Evolutionary conservation across 2,888 invertebrate species (phyloP).

Genomic region (Dexiosoma caninum): DNA sequence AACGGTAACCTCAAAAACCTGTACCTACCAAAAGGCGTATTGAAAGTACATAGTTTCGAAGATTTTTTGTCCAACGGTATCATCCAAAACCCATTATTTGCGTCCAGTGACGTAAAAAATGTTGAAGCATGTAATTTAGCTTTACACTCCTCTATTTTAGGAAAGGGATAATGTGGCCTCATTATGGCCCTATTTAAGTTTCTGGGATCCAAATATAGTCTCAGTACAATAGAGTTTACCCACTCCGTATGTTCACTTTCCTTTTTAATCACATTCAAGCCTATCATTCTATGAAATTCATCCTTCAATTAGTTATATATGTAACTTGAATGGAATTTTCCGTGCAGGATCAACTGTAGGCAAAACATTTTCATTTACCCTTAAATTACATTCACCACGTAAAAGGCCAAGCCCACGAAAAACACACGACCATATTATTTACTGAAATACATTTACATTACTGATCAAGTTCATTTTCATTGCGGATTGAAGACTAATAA

Average conservation of each 20-base stretch:
- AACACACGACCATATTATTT: constrained; percentile 38
- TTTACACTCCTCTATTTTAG: constrained; percentile 51
- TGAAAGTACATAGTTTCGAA: not conserved
- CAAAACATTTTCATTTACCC: constrained; percentile 8
- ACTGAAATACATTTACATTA: constrained; percentile 13
- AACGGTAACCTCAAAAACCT: not conserved
- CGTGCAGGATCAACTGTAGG: constrained; percentile 49
- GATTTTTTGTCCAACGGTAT: not conserved
- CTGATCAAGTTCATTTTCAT: constrained; percentile 1
- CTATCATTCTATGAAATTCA: constrained; percentile 44
- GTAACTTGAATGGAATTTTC: constrained; percentile 49
- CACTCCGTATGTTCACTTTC: not conserved
- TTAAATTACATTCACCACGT: constrained; percentile 35
- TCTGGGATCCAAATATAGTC: not conserved
- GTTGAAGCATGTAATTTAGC: not conserved
- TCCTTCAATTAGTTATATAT: constrained; percentile 24
- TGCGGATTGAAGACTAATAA: constrained; percentile 32
- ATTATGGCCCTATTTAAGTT: not conserved
- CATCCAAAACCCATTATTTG: not conserved
- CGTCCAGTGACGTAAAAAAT: not conserved
- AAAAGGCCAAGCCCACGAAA: constrained; percentile 50
- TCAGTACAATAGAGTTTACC: not conserved
- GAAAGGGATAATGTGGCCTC: constrained; percentile 48
- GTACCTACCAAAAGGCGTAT: not conserved
- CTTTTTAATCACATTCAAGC: constrained; percentile 45